phyloP scores from a whole-genome alignment of 2,888 invertebrate genomes.

The Alviniconcha strummeri region DNA sequence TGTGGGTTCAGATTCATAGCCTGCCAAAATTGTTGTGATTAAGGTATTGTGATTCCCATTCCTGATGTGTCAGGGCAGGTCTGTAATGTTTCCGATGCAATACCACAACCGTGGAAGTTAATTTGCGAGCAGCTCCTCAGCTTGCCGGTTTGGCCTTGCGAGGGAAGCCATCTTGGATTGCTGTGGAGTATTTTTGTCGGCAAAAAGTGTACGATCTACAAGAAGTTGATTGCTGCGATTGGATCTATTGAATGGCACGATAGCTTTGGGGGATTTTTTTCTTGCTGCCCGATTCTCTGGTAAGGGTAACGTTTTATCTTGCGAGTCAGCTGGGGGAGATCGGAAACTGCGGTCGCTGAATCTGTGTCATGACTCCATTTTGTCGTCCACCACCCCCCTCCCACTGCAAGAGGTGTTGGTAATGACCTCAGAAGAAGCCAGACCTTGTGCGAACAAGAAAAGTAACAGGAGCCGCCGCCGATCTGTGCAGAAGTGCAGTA shows the following conservation, averaged over 20 bases:
- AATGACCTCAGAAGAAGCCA: conserved; percentile 25
- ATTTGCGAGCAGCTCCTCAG: background rate
- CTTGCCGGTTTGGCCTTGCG: background rate
- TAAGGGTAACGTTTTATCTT: background rate
- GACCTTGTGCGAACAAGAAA: conserved; percentile 3
- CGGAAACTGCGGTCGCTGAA: background rate
- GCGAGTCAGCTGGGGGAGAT: background rate
- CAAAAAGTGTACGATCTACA: background rate
- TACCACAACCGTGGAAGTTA: conserved; percentile 20
- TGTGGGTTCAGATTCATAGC: no score
- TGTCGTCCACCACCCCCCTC: background rate
- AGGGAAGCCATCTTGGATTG: conserved; percentile 28
- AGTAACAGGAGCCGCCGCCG: background rate
- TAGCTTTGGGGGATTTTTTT: background rate
- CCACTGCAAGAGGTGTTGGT: conserved; percentile 21
- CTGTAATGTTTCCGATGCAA: no score
- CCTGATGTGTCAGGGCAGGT: no score
- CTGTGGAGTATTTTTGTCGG: background rate
- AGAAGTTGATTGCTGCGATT: background rate
- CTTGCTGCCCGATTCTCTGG: no score
- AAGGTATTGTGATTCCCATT: no score
- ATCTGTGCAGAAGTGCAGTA: conserved; percentile 15
- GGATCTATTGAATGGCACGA: background rate
- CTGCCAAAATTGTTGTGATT: no score
- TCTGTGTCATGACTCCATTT: conserved; percentile 22